A percentile compares a stretch with the other conserved stretches of the same genome.
phyloP scores from a whole-genome alignment of 2,113 vertebrate genomes.

The Nyctibius bracteatus region DNA sequence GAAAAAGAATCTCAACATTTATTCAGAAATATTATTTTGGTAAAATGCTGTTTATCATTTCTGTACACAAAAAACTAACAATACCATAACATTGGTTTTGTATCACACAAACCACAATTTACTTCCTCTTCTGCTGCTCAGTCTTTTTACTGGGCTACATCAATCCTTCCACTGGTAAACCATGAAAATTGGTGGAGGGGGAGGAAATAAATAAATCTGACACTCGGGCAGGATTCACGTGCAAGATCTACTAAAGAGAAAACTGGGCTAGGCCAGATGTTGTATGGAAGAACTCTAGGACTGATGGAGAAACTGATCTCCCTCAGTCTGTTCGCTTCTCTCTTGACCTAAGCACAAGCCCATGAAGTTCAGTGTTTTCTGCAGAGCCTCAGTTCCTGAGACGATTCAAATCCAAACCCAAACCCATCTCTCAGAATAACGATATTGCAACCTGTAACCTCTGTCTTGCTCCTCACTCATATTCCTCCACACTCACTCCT shows the following conservation, averaged over 20 bases:
- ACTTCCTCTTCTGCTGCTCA: neutral
- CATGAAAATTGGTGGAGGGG: neutral
- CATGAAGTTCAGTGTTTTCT: neutral
- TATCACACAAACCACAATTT: rapidly evolving
- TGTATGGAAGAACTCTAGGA: neutral
- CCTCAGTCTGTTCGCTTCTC: neutral
- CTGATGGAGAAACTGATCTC: neutral
- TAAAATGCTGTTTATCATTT: neutral
- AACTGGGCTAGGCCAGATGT: neutral
- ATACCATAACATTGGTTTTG: neutral
- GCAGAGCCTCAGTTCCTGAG: neutral
- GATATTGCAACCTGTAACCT: neutral
- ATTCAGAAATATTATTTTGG: neutral
- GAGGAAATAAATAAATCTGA: neutral
- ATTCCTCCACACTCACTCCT: neutral
- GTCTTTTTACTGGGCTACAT: neutral
- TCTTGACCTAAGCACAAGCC: neutral
- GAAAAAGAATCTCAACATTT: neutral
- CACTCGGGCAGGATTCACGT: neutral
- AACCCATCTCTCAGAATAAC: neutral
- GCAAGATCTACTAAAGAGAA: neutral
- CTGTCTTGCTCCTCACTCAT: neutral
- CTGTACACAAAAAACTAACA: neutral
- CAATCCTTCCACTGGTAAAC: neutral
- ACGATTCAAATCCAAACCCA: neutral